Evolutionary conservation across 2,113 vertebrate species (phyloP).

Genomic region (Rhinolophus sinicus): DNA sequence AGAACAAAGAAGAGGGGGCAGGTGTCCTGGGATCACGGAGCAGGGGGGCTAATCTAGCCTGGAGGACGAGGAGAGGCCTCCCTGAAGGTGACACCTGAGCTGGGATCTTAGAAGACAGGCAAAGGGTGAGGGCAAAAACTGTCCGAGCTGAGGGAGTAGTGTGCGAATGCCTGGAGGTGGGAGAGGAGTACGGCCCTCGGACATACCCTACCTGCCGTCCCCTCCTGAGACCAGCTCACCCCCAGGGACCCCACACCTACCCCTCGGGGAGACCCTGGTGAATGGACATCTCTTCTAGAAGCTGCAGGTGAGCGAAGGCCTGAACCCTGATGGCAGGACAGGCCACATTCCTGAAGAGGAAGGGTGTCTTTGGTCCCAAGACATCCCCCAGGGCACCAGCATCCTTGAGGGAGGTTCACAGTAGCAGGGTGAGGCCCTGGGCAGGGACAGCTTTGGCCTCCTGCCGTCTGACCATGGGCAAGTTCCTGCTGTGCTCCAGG

Average conservation of each 20-base stretch:
- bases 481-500: background rate
- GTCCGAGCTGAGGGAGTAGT: background rate
- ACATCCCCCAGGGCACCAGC: background rate
- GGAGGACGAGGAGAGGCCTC: background rate
- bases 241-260: background rate
- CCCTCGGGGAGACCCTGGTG: background rate
- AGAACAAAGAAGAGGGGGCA: background rate
- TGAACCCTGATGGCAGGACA: constrained; percentile 2
- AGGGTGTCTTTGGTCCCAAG: constrained; percentile 8
- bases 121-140: background rate
- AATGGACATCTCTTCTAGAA: background rate
- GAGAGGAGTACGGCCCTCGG: background rate
- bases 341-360: constrained; percentile 20
- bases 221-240: background rate
- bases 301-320: background rate
- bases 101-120: background rate
- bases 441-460: background rate
- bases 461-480: too few species aligned
- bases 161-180: background rate
- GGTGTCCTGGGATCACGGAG: background rate
- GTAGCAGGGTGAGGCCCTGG: background rate
- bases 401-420: background rate
- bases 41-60: background rate
- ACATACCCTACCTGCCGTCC: background rate
- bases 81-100: background rate